phyloP scores from a whole-genome alignment of 2,113 vertebrate genomes.

The Recurvirostra avosetta region DNA sequence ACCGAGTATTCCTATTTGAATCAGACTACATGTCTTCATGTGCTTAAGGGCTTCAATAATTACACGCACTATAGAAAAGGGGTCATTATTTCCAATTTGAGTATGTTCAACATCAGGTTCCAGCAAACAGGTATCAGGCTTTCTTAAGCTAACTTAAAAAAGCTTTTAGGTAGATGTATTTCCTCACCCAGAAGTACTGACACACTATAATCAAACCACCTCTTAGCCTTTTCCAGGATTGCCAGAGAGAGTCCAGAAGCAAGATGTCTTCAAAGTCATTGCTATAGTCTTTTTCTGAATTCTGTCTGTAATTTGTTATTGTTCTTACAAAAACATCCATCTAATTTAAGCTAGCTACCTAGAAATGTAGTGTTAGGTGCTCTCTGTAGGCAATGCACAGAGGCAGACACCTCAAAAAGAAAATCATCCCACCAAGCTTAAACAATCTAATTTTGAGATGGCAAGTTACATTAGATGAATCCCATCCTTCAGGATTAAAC shows the following conservation, averaged over 20 bases:
- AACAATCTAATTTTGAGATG: neutral
- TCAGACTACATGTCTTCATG: neutral
- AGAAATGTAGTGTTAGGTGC: neutral
- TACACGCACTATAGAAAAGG: neutral
- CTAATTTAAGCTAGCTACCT: neutral
- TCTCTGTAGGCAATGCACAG: neutral
- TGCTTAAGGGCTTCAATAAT: neutral
- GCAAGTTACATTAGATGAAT: neutral
- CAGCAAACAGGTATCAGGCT: neutral
- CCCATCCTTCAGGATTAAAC: neutral
- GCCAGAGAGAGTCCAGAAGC: neutral
- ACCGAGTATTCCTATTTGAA: neutral
- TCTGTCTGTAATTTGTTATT: neutral
- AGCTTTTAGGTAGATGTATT: neutral
- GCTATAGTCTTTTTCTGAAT: neutral
- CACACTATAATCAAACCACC: neutral
- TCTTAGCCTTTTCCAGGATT: neutral
- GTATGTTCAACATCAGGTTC: neutral
- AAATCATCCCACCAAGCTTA: neutral
- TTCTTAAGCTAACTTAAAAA: neutral
- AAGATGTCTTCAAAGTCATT: neutral
- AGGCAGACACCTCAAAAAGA: neutral
- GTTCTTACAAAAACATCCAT: neutral
- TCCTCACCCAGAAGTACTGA: neutral
- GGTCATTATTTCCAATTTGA: neutral